These are phyloP conservation scores for Jordanella pulchra DNA, from an alignment of 2,797 vertebrate genomes.

Conservation along the genomic window DNA sequence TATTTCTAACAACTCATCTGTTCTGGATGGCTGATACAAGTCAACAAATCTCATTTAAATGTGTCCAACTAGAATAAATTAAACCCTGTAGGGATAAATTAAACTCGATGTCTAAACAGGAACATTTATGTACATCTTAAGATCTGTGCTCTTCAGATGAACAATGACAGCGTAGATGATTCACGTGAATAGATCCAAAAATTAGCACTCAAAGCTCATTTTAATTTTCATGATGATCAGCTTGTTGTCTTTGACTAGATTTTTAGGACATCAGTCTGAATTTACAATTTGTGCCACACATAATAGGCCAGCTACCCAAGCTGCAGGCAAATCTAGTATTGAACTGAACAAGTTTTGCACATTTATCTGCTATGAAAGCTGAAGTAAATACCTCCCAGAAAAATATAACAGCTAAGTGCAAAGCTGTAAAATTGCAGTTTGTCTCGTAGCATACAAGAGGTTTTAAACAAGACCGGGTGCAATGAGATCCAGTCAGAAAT, in stretches of 20 bases:
- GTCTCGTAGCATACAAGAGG: too few relatives aligned
- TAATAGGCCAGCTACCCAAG: not conserved
- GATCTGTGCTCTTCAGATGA: conserved; percentile 9
- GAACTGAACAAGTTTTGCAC: not conserved
- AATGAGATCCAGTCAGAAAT: not conserved
- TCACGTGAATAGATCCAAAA: not conserved
- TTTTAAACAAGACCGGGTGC: not conserved
- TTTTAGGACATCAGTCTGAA: not conserved
- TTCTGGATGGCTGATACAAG: not conserved
- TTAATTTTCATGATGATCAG: not conserved
- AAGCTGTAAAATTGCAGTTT: too few relatives aligned
- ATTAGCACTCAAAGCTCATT: conserved; percentile 6
- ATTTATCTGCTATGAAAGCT: not conserved
- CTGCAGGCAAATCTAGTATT: not conserved
- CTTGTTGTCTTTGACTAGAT: not conserved
- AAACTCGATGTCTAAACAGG: conserved; percentile 6
- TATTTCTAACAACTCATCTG: not conserved
- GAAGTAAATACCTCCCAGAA: too few relatives aligned
- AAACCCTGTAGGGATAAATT: conserved; percentile 17
- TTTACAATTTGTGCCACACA: not conserved
- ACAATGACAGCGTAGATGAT: not conserved
- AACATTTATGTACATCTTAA: conserved; percentile 3
- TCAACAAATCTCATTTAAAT: conserved; percentile 7
- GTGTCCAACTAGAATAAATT: conserved; percentile 10
- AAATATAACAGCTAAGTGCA: too few relatives aligned